Percentiles rank a stretch among this genome's conserved stretches.
phyloP scores from a whole-genome alignment of 2,888 invertebrate genomes.

The Drosophila leonis region DNA sequence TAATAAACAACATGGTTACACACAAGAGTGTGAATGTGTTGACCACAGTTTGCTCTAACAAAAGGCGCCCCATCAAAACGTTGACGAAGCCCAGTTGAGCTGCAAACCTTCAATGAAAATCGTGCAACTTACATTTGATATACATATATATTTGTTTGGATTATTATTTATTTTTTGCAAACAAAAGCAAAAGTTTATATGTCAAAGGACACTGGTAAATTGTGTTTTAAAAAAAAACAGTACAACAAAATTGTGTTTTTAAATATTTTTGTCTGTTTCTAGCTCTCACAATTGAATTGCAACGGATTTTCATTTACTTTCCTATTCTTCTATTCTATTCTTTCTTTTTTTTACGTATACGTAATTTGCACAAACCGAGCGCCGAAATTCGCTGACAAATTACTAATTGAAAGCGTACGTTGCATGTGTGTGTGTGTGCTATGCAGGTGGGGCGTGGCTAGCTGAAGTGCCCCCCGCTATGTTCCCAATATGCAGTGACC shows the following conservation, averaged over 20 bases:
- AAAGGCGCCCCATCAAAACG: background rate
- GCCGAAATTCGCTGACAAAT: conserved; percentile 69
- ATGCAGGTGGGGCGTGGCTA: conserved; percentile 37
- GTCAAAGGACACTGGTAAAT: conserved; percentile 15
- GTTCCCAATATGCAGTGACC: conserved; percentile 77
- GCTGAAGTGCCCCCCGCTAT: conserved; percentile 11
- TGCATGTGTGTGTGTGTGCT: conserved; percentile 32
- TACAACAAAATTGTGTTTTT: background rate
- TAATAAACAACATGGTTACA: background rate
- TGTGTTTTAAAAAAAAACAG: conserved; percentile 38
- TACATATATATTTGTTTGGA: background rate
- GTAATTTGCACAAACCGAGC: conserved; percentile 62
- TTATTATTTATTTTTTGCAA: conserved; percentile 10
- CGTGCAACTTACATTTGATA: background rate
- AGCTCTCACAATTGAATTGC: conserved; percentile 61
- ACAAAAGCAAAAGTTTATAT: conserved; percentile 8
- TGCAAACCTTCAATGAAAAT: conserved; percentile 56
- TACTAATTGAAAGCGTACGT: conserved; percentile 73
- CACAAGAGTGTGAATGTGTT: too few species aligned
- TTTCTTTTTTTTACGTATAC: conserved; percentile 28
- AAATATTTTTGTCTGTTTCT: conserved; percentile 27
- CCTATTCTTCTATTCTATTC: background rate
- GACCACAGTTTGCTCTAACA: conserved; percentile 11
- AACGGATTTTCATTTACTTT: conserved; percentile 27
- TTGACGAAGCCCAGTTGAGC: conserved; percentile 16